phyloP scores from a whole-genome alignment of 2,113 vertebrate genomes.

The Tiliqua scincoides region DNA sequence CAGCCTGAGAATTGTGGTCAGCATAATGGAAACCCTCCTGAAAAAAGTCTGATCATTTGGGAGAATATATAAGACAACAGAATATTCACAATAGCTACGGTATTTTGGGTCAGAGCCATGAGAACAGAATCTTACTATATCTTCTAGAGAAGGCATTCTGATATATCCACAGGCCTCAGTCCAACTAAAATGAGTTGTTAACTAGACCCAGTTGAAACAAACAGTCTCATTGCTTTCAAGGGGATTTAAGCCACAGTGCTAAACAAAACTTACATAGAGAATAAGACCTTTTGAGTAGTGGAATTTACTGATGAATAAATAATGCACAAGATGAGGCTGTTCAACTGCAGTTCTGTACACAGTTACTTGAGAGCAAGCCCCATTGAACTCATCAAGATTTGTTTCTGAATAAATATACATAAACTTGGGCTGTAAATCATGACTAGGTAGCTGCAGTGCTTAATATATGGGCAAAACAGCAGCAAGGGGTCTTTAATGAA shows the following conservation, averaged over 20 bases:
- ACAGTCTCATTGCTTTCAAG: not conserved
- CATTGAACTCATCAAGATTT: not conserved
- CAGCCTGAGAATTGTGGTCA: not conserved
- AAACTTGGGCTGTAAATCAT: not conserved
- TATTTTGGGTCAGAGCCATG: not conserved
- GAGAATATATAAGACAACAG: not conserved
- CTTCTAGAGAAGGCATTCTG: not conserved
- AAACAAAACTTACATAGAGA: not conserved
- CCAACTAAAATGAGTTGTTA: not conserved
- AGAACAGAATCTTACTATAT: not conserved
- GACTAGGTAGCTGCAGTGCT: too few species aligned
- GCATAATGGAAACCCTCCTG: not conserved
- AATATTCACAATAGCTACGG: not conserved
- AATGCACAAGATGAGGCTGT: not conserved
- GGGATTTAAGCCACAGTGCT: not conserved
- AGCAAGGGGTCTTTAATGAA: too few species aligned
- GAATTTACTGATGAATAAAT: not conserved
- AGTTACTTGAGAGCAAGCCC: not conserved
- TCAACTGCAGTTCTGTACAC: not conserved
- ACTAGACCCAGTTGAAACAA: not conserved
- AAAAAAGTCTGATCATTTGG: not conserved
- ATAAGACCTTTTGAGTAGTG: not conserved
- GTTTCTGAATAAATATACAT: not conserved
- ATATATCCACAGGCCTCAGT: not conserved
- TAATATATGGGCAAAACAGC: too few species aligned